Evolutionary conservation across 2,797 vertebrate species (phyloP).

Genomic region (Rhinella marina): DNA sequence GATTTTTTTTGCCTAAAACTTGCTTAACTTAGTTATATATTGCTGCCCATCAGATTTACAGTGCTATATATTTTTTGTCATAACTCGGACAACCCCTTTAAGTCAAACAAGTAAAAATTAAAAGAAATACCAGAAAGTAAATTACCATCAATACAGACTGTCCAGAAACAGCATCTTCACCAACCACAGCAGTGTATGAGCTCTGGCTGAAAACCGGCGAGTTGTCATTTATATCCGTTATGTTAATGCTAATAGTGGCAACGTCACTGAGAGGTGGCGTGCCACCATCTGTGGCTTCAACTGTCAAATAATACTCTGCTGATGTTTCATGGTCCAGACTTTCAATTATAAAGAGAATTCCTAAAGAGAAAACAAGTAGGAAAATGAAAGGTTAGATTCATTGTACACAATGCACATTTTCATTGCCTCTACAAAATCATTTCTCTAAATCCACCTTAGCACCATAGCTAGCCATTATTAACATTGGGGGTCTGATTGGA

Average conservation of each 20-base stretch:
- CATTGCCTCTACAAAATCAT: not conserved
- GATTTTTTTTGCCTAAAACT: too few relatives aligned
- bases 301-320: slow-evolving; percentile 92
- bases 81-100: too few relatives aligned
- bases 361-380: slow-evolving; percentile 69
- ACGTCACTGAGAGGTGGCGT: slow-evolving; percentile 90
- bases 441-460: not conserved
- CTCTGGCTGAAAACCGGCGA: slow-evolving; percentile 88
- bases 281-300: slow-evolving; percentile 93
- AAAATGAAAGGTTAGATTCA: not conserved
- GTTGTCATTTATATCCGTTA: slow-evolving; percentile 96
- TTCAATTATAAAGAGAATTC: slow-evolving; percentile 90
- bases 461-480: too few relatives aligned
- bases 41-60: too few relatives aligned
- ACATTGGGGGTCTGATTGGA: too few relatives aligned
- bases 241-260: slow-evolving; percentile 91
- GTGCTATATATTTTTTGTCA: too few relatives aligned
- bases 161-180: slow-evolving; percentile 88
- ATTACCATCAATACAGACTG: slow-evolving; percentile 84
- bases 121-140: slow-evolving; percentile 41
- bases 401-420: not conserved
- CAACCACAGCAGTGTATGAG: slow-evolving; percentile 88
- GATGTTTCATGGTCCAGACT: slow-evolving; percentile 90
- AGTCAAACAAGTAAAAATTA: not conserved
- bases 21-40: too few relatives aligned